Conservation (phyloP, 2,113 vertebrate species). For the Tachysurus vachellii region DNA sequence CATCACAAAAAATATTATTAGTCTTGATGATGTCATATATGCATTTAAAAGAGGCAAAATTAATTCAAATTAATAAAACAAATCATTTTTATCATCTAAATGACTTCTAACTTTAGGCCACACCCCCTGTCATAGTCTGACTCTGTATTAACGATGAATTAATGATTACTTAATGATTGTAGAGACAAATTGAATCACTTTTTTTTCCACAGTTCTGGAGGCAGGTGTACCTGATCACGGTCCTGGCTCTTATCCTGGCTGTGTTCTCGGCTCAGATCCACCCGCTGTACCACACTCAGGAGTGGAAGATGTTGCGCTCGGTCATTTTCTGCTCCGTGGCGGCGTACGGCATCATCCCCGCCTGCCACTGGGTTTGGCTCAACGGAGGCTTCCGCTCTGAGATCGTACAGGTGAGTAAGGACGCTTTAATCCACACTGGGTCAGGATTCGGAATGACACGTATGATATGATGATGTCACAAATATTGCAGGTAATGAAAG, state of each 20-base stretch:
- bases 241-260: constrained; percentile 89
- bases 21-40: background rate
- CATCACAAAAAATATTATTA: background rate
- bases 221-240: constrained; percentile 90
- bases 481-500: background rate
- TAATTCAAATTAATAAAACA: background rate
- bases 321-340: constrained; percentile 90
- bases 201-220: constrained; percentile 88
- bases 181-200: background rate
- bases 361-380: constrained; percentile 94
- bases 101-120: background rate
- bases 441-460: background rate
- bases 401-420: constrained; percentile 82
- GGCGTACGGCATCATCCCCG: constrained; percentile 87
- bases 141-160: no score
- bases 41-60: background rate
- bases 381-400: constrained; percentile 82
- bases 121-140: background rate
- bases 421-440: background rate
- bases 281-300: constrained; percentile 90
- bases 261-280: constrained; percentile 96
- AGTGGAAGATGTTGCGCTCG: constrained; percentile 86
- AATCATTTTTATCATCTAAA: background rate
- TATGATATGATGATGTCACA: no score
- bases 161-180: background rate